phyloP scores from a whole-genome alignment of 2,797 vertebrate genomes.

The Scolopax rusticola region DNA sequence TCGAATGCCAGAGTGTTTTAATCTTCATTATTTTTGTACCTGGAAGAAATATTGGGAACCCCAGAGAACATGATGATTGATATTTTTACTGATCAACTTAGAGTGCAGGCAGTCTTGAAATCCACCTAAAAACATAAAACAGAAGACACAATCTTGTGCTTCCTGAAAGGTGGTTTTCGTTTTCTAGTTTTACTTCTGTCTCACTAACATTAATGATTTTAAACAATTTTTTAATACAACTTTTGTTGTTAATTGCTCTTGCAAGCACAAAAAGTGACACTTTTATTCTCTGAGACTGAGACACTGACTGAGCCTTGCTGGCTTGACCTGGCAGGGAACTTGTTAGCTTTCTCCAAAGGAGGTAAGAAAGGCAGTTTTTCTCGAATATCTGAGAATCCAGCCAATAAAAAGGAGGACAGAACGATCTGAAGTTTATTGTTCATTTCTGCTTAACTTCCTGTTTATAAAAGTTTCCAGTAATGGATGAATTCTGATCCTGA shows the following conservation, averaged over 20 bases:
- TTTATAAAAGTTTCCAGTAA: background rate
- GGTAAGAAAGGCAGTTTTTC: background rate
- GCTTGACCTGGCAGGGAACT: background rate
- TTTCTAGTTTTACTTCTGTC: background rate
- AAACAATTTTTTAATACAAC: background rate
- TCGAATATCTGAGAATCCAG: background rate
- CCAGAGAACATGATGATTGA: background rate
- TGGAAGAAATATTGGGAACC: background rate
- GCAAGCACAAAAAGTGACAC: background rate
- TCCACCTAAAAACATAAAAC: background rate
- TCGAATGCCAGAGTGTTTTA: constrained; percentile 35
- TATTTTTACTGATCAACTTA: constrained; percentile 29
- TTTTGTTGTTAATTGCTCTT: background rate
- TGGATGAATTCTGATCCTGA: background rate
- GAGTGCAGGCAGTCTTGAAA: background rate
- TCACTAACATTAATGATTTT: background rate
- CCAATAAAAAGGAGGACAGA: background rate
- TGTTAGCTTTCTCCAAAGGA: background rate
- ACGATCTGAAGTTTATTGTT: background rate
- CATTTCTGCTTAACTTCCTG: background rate
- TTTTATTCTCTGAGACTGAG: background rate
- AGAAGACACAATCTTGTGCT: background rate
- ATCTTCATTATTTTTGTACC: constrained; percentile 25
- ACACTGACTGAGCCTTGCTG: background rate
- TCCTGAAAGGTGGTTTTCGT: background rate